A percentile compares a stretch with the other conserved stretches of the same genome.
These are phyloP conservation scores for Pollenia labialis DNA, from an alignment of 2,888 invertebrate species.

Conservation along the genomic window DNA sequence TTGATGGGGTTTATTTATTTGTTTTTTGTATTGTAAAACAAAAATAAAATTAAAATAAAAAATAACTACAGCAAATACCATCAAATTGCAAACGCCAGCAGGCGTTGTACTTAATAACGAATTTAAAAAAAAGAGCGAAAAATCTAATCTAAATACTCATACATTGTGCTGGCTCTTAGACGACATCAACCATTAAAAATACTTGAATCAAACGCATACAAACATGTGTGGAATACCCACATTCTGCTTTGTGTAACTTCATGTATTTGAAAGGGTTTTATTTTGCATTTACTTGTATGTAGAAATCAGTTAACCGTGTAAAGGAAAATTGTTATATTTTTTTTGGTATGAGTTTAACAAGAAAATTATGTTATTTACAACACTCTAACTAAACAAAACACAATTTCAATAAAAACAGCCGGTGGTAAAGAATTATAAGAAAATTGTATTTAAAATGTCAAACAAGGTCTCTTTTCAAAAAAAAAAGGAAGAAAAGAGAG, in stretches of 20 bases:
- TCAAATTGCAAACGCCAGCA: conserved; percentile 57
- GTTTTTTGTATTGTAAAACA: conserved; percentile 10
- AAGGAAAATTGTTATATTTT: conserved; percentile 1
- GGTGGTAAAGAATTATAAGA: background rate
- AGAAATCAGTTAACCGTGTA: conserved; percentile 38
- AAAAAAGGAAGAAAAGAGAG: background rate
- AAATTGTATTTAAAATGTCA: conserved; percentile 15
- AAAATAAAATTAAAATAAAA: background rate
- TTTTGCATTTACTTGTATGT: background rate
- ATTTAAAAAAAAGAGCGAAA: background rate
- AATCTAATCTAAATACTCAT: background rate
- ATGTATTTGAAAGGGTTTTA: conserved; percentile 1
- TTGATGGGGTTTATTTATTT: conserved; percentile 30
- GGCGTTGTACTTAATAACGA: conserved; percentile 65
- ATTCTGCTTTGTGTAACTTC: background rate
- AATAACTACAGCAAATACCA: conserved; percentile 49
- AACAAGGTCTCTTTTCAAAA: background rate
- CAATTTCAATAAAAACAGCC: background rate
- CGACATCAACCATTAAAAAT: conserved; percentile 23
- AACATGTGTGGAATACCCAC: background rate
- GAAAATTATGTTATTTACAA: conserved; percentile 54
- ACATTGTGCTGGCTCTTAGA: conserved; percentile 8
- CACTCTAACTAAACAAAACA: conserved; percentile 26
- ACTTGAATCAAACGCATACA: background rate
- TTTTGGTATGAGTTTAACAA: conserved; percentile 22